These are phyloP conservation scores for Bombyx huttoni DNA, from an alignment of 2,888 invertebrate species.

Conservation along the genomic window DNA sequence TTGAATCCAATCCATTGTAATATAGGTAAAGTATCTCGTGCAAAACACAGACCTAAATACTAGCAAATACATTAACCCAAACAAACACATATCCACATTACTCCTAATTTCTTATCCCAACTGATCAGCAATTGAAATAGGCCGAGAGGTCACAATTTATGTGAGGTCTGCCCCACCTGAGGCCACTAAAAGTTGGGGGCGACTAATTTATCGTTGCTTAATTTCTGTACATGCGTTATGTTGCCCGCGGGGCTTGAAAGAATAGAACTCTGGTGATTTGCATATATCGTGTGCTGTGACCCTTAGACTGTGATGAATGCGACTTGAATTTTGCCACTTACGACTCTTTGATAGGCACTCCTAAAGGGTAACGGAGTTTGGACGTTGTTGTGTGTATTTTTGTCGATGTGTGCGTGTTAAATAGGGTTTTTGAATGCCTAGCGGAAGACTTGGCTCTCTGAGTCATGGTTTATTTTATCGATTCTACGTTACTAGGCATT, in stretches of 20 bases:
- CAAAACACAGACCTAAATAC: background rate
- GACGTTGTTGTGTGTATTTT: too few species aligned
- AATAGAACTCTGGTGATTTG: slow-evolving; percentile 20
- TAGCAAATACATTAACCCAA: background rate
- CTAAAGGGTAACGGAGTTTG: too few species aligned
- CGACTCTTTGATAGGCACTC: background rate
- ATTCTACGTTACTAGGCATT: too few species aligned
- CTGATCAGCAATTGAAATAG: slow-evolving; percentile 43
- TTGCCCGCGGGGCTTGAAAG: slow-evolving; percentile 26
- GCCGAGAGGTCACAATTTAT: slow-evolving; percentile 37
- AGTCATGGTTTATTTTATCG: too few species aligned
- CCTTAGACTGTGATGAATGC: background rate
- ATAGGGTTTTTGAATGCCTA: too few species aligned
- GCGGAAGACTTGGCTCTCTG: too few species aligned
- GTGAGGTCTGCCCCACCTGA: slow-evolving; percentile 32
- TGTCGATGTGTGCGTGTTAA: too few species aligned
- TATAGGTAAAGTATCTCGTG: too few species aligned
- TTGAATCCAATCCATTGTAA: too few species aligned
- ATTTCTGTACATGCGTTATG: slow-evolving; percentile 44
- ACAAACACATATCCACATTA: background rate
- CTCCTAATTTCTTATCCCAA: background rate
- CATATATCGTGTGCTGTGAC: background rate
- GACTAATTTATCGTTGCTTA: slow-evolving; percentile 51
- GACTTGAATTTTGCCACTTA: background rate
- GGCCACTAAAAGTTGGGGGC: slow-evolving; percentile 23